phyloP scores from a whole-genome alignment of 2,797 vertebrate species.

The Neosalanx taihuensis region DNA sequence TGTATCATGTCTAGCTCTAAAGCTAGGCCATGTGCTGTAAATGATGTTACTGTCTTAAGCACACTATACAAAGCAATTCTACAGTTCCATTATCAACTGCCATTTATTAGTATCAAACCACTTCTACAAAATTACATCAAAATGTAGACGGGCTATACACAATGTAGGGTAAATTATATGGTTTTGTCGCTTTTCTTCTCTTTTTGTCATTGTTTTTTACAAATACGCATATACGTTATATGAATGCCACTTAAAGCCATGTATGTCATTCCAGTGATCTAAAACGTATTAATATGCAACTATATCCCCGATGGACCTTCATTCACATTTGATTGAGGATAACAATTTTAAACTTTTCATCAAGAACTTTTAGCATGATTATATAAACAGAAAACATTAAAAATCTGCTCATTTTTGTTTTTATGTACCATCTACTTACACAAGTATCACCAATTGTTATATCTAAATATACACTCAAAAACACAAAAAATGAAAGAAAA shows the following conservation, averaged over 20 bases:
- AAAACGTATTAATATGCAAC: constrained; percentile 76
- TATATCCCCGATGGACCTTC: constrained; percentile 71
- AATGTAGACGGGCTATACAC: constrained; percentile 80
- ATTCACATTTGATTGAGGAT: constrained; percentile 71
- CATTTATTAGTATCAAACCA: constrained; percentile 85
- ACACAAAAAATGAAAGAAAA: constrained; percentile 31
- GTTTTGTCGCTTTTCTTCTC: constrained; percentile 40
- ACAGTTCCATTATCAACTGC: constrained; percentile 74
- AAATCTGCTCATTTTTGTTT: constrained; percentile 29
- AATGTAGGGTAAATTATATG: constrained; percentile 78
- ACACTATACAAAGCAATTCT: constrained; percentile 56
- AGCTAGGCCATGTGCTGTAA: too few species aligned
- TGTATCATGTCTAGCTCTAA: too few species aligned
- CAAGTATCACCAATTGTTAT: constrained; percentile 19
- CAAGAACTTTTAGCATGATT: constrained; percentile 62
- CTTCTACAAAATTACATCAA: constrained; percentile 81
- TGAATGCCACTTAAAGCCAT: constrained; percentile 78
- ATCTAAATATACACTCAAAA: constrained; percentile 36
- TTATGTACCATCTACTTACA: constrained; percentile 26
- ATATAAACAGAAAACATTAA: constrained; percentile 32
- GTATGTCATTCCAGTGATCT: constrained; percentile 77
- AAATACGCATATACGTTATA: constrained; percentile 80
- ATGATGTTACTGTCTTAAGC: constrained; percentile 21
- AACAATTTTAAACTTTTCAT: constrained; percentile 64
- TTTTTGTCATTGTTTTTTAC: constrained; percentile 58